Percentiles rank a stretch among this genome's conserved stretches.
Evolutionary conservation across 2,113 vertebrate species (phyloP).

Genomic region (Silurus glanis): DNA sequence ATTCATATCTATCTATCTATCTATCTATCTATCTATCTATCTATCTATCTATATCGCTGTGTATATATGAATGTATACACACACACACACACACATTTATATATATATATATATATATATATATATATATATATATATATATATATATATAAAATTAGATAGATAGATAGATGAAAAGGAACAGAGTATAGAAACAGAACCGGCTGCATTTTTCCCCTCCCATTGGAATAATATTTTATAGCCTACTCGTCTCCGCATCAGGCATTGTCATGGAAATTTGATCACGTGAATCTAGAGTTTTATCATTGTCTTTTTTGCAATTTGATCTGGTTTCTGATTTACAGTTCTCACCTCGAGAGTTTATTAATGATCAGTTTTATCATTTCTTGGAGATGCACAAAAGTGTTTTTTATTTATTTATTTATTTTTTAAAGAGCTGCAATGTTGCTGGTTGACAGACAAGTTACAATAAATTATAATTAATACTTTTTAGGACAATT

Average conservation of each 20-base stretch:
- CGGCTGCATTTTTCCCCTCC: background rate
- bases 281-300: background rate
- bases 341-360: background rate
- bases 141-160: too few species aligned
- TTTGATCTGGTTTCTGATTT: background rate
- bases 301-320: background rate
- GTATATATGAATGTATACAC: too few species aligned
- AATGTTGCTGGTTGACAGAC: background rate
- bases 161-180: background rate
- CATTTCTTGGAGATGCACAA: background rate
- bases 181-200: background rate
- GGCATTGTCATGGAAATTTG: background rate
- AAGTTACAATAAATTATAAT: background rate
- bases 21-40: too few species aligned
- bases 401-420: too few species aligned
- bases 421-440: background rate
- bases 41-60: too few species aligned
- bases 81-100: too few species aligned
- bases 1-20: background rate
- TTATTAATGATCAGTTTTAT: background rate
- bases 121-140: too few species aligned
- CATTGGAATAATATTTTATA: background rate
- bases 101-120: too few species aligned
- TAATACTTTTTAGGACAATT: slow-evolving; percentile 25
- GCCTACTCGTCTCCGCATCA: background rate